phyloP scores from a whole-genome alignment of 2,113 vertebrate species.

The Heliornis fulica region DNA sequence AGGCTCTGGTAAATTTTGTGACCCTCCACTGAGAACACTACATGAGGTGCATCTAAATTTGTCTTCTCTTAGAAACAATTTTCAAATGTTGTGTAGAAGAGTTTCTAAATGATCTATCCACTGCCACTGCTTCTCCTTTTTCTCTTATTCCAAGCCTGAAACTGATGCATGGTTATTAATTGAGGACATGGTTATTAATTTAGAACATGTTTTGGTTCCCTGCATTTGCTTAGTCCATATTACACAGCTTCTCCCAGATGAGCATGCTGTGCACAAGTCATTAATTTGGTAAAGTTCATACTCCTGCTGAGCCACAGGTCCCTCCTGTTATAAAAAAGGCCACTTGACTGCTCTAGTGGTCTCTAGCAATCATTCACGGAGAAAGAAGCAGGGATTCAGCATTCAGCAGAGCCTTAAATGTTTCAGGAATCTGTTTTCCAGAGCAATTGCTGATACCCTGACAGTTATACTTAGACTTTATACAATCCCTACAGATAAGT shows the following conservation, averaged over 20 bases:
- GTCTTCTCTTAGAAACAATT: not conserved
- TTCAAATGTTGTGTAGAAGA: not conserved
- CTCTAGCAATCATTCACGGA: not conserved
- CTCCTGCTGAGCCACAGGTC: not conserved
- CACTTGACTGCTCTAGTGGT: not conserved
- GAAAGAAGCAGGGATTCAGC: not conserved
- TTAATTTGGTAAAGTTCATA: not conserved
- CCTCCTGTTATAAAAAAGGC: not conserved
- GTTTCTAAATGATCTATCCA: not conserved
- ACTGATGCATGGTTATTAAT: not conserved
- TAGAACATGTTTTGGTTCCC: not conserved
- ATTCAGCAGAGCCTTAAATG: not conserved
- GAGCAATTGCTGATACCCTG: not conserved
- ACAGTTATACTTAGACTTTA: not conserved
- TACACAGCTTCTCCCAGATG: not conserved
- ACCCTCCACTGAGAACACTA: not conserved
- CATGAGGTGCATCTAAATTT: not conserved
- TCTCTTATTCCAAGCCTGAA: not conserved
- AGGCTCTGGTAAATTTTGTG: not conserved
- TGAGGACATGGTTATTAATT: not conserved
- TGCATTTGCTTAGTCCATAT: not conserved
- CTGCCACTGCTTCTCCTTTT: not conserved
- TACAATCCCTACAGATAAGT: conserved; percentile 11
- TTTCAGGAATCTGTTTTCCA: conserved; percentile 30
- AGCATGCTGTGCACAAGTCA: not conserved